Evolutionary conservation across 2,888 invertebrate species (phyloP).

Genomic region (Linnaemya tessellans): DNA sequence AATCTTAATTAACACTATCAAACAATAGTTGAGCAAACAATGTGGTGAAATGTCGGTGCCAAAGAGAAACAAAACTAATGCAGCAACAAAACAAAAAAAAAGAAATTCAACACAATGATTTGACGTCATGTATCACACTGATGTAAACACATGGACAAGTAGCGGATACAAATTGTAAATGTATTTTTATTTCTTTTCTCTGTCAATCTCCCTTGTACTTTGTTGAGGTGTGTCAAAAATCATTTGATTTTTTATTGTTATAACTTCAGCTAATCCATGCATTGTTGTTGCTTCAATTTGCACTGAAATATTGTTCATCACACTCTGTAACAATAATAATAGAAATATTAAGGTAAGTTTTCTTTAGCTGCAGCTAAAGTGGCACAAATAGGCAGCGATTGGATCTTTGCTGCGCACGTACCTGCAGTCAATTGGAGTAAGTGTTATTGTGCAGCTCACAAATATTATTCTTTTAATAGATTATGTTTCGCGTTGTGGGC

Average conservation of each 20-base stretch:
- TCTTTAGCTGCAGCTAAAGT: no score
- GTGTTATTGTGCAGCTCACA: no score
- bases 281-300: background rate
- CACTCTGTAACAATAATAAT: no score
- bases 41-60: constrained; percentile 28
- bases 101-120: constrained; percentile 36
- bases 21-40: constrained; percentile 45
- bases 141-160: constrained; percentile 40
- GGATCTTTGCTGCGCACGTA: no score
- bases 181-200: background rate
- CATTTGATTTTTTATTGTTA: constrained; percentile 11
- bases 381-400: no score
- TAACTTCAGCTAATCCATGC: constrained; percentile 18
- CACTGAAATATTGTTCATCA: no score
- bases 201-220: background rate
- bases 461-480: no score
- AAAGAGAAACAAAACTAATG: constrained; percentile 31
- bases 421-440: no score
- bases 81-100: background rate
- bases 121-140: constrained; percentile 60
- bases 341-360: no score
- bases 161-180: constrained; percentile 18
- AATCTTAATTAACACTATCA: constrained; percentile 70
- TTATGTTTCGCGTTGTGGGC: no score
- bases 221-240: constrained; percentile 11